A percentile compares a stretch with the other conserved stretches of the same genome.
These are phyloP conservation scores for Hydroisotoma schaefferi DNA, from an alignment of 2,888 invertebrate species.

Conservation along the genomic window DNA sequence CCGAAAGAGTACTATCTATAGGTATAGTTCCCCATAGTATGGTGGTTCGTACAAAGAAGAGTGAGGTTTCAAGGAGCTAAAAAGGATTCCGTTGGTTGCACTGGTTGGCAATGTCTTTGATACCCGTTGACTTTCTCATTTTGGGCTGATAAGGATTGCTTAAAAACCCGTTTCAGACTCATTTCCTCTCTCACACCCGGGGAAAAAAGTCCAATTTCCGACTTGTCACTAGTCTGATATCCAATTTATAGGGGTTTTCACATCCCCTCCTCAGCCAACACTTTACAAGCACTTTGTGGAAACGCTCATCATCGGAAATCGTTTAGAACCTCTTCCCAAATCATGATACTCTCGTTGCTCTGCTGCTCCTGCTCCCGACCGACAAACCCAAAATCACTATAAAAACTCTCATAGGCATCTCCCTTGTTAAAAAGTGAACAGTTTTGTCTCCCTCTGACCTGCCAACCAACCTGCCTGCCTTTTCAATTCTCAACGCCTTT, in stretches of 20 bases:
- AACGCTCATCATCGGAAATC: slow-evolving; percentile 49
- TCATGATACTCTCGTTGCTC: slow-evolving; percentile 31
- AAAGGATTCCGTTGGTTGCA: background rate
- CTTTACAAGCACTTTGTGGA: slow-evolving; percentile 49
- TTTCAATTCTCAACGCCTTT: slow-evolving; percentile 13
- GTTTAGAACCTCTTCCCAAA: slow-evolving; percentile 48
- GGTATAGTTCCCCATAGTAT: too few relatives aligned
- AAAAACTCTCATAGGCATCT: slow-evolving; percentile 1
- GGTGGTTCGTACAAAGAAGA: too few relatives aligned
- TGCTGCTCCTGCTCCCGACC: background rate
- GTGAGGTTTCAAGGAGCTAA: too few relatives aligned
- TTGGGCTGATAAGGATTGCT: slow-evolving; percentile 48
- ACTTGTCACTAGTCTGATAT: slow-evolving; percentile 49
- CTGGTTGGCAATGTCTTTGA: slow-evolving; percentile 9
- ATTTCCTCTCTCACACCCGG: slow-evolving; percentile 48
- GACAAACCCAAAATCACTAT: background rate
- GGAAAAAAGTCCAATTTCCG: slow-evolving; percentile 50
- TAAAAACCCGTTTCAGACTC: slow-evolving; percentile 49
- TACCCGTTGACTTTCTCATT: slow-evolving; percentile 17
- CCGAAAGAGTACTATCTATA: background rate
- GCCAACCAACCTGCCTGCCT: slow-evolving; percentile 15
- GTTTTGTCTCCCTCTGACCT: slow-evolving; percentile 15
- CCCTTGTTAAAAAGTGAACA: slow-evolving; percentile 16
- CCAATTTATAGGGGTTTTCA: slow-evolving; percentile 48
- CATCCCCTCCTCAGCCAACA: slow-evolving; percentile 36